Evolutionary conservation across 2,113 vertebrate species (phyloP).

Genomic region (Ciconia stormi): DNA sequence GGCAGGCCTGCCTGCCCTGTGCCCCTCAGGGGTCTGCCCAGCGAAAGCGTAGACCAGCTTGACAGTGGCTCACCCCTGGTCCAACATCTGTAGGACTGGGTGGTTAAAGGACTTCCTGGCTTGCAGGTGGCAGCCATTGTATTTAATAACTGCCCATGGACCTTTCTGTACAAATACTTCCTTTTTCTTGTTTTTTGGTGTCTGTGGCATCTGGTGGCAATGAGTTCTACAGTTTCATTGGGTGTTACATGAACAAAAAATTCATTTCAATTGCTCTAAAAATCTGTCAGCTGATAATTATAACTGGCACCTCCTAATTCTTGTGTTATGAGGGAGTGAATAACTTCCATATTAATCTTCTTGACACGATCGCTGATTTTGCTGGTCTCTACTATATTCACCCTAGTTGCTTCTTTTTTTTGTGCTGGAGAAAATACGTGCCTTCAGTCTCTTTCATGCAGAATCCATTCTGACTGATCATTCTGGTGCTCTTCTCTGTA

Average conservation of each 20-base stretch:
- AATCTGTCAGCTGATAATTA: not conserved
- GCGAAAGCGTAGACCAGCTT: fast-evolving
- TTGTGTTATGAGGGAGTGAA: not conserved
- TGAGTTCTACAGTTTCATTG: fast-evolving
- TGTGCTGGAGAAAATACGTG: fast-evolving
- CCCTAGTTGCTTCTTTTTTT: too few species aligned
- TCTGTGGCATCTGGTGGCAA: not conserved
- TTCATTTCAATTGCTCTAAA: not conserved
- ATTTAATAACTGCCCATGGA: fast-evolving
- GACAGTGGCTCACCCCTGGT: fast-evolving
- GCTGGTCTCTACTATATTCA: not conserved
- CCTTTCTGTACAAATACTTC: not conserved
- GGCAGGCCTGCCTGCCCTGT: not conserved
- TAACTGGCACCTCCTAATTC: not conserved
- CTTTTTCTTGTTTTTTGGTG: fast-evolving
- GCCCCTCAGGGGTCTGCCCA: not conserved
- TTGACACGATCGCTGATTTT: not conserved
- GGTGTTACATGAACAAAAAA: not conserved
- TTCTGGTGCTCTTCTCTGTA: not conserved
- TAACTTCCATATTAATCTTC: not conserved
- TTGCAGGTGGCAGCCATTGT: not conserved
- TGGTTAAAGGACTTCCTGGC: too few species aligned
- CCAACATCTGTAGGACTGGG: fast-evolving
- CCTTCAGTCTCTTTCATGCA: not conserved
- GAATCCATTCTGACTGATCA: not conserved